Evolutionary conservation across 2,113 vertebrate genomes (phyloP), one percentile per base, ranked within the genome.

Genomic region (Hyla sarda): DNA sequence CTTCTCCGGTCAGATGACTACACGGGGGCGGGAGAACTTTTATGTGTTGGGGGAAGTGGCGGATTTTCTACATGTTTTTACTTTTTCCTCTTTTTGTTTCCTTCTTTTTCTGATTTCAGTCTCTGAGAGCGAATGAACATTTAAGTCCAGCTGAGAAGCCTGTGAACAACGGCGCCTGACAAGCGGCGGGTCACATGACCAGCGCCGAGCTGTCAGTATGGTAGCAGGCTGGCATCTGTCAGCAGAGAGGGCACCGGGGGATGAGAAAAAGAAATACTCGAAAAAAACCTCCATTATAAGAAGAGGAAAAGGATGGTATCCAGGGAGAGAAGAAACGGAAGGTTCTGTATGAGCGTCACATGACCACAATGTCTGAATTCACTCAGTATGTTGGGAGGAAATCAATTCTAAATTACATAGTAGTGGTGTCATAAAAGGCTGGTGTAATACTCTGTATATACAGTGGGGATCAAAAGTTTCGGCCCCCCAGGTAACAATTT

Each of bases 291-390:
- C 37, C 54, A 5, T 25, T 56, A 62, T 21, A 23, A 73, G 56
- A 7, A 48, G 12, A 79, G 58, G 28, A 73, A 37, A 41, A 54
- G 37, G 45, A 62, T 5, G 34, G 75, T 71, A 79, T 79, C 60
- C 84, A 78, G 69, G 75, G 45, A 54, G 65, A 11, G 58, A 75
- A 71, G 75, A 71, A 58, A 37, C 30, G 30, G 58, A 60, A 77
- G 19, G 76, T 21, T n/a, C 25, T 58, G 28, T 32, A 45, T 21
- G 7, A 34, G 74, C 32, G 54, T 37, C 83, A 47, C 47, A 32
- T 75, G 25, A 60, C 60, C 60, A 71, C 47, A n/a, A 28, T 47
- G 84, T 80, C 84, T 45, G 48, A 47, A 86, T 72, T 79, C 79
- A 71, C 79, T 71, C 79, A 56, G 28, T 69, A 19, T 56, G 62